Base-by-base conservation (phyloP, 2,888 invertebrate genomes). In the Tribolium freemani region DNA sequence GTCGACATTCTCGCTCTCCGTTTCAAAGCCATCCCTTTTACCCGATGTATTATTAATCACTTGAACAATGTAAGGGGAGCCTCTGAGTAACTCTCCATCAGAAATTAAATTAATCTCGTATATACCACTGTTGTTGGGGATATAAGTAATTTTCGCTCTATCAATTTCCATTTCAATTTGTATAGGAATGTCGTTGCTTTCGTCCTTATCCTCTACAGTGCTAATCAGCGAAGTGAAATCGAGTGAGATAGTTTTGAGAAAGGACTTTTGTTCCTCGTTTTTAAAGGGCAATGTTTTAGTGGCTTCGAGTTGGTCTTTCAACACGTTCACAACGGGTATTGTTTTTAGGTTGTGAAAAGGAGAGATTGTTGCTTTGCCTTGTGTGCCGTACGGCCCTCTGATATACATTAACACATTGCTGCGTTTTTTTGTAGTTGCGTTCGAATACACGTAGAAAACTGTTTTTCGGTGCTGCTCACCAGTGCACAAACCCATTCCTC, bases 401-500 rank as follows among this genome's bases (percentile, higher is more conserved):
- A 86, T 82, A 61, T 81, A 80, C 9, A 86, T 78, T 38, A 85
- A 75, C 8, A 86, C 76, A 67, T 78, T 78, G 8, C 73, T 76
- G 48, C 77, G 75, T 9, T 71, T 75, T 10, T 66, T 66, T 46
- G 72, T 66, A 0, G 64, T 54, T 6, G 67, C 58, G 71, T 83
- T 83, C 0, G 83, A 80, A 78, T 91, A 91, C 71, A 91, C 86
- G 83, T 90, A 91, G 81, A 91, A 91, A 56, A 86, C 83, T 63
- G 89, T 87, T 83, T 88, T 88, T 72, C 88, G 88, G 69, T 89
- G 86, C 57, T 89, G 86, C 83, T 90, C 90, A 21, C 90, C 90
- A 38, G 89, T 89, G 38, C 88, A 85, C 13, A 92, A 83, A 0
- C 91, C 91, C 83, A 91, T 90, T 6, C 91, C 91, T 82, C 89